Evolutionary conservation across 2,888 invertebrate genomes (phyloP).

Genomic region (Tetragnatha montana): DNA sequence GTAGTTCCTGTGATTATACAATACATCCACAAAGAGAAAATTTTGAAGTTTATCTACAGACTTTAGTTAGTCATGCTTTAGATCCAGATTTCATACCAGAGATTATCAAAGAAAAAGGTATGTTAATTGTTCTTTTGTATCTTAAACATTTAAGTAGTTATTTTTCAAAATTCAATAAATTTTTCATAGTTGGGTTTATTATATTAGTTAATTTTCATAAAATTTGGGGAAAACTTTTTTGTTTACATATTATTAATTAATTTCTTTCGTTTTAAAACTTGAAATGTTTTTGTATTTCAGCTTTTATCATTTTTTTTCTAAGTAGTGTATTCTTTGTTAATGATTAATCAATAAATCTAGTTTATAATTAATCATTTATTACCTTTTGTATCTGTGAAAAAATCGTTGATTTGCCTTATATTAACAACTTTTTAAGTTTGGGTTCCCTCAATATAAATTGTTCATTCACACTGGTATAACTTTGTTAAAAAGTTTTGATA

Average conservation of each 20-base stretch:
- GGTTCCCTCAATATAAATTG: too few relatives aligned
- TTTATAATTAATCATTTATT: not conserved
- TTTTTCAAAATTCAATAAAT: not conserved
- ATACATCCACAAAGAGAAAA: slow-evolving; percentile 85
- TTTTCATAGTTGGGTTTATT: slow-evolving; percentile 4
- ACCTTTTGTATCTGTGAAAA: not conserved
- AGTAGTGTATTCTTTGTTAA: too few relatives aligned
- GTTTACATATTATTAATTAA: slow-evolving; percentile 8
- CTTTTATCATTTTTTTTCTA: too few relatives aligned
- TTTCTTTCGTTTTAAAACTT: too few relatives aligned
- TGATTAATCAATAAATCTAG: too few relatives aligned
- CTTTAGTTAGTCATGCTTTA: slow-evolving; percentile 90
- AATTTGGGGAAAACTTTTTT: too few relatives aligned
- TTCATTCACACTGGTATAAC: too few relatives aligned
- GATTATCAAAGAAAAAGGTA: slow-evolving; percentile 92
- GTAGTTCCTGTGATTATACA: slow-evolving; percentile 66
- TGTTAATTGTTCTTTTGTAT: slow-evolving; percentile 38
- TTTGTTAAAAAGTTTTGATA: too few relatives aligned
- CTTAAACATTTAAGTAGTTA: too few relatives aligned
- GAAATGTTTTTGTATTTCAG: too few relatives aligned
- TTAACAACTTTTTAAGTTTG: too few relatives aligned
- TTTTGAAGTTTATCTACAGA: slow-evolving; percentile 94
- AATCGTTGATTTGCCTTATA: too few relatives aligned
- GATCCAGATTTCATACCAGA: slow-evolving; percentile 92
- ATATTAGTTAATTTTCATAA: not conserved